Evolutionary conservation across 2,888 invertebrate genomes (phyloP), one percentile per base, ranked within the genome.

Genomic region (Pimpla rufipes): DNA sequence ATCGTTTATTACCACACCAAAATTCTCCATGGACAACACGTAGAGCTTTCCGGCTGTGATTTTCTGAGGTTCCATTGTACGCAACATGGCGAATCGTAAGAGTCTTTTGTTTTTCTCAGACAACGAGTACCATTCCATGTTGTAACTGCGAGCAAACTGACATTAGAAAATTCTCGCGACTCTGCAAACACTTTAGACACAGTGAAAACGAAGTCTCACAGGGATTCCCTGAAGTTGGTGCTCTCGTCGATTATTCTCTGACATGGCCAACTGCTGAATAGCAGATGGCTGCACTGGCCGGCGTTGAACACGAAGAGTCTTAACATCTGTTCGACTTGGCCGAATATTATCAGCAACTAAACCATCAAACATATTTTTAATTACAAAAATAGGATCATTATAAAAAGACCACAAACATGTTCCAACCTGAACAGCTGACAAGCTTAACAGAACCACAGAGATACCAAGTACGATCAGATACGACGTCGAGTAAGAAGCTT

Each of bases 191-290:
- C 5, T 3, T 29, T 29, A 5, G 5, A 29, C 29, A 2, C 3
- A 2, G 29, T 2, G 29, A 29, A 2, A 5, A 29, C 5, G 5
- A 29, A 29, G 29, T 29, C 82, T 82, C 52, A 82, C 78, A 78
- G 52, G 11, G 82, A 82, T 47, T 78, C 74, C 1, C 78, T n/a
- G 5, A 82, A 74, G 16, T 8, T 55, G 13, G 23, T n/a, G 50
- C 70, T 68, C 10, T 73, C 42, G 68, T 82, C 68, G 21, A 82
- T 23, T 62, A 82, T 62, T 47, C 74, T 74, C 64, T 82, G 78
- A 0, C 82, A 73, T 0, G 82, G 82, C 82, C 82, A 82, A 74
- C 82, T 82, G 23, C 55, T 78, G 62, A 74, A 82, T 2, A 78
- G 18, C 10, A 78, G 59, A 64, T 82, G 74, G n/a, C 18, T n/a